Conservation (phyloP, 2,797 vertebrate species). For the Hipposideros larvatus region DNA sequence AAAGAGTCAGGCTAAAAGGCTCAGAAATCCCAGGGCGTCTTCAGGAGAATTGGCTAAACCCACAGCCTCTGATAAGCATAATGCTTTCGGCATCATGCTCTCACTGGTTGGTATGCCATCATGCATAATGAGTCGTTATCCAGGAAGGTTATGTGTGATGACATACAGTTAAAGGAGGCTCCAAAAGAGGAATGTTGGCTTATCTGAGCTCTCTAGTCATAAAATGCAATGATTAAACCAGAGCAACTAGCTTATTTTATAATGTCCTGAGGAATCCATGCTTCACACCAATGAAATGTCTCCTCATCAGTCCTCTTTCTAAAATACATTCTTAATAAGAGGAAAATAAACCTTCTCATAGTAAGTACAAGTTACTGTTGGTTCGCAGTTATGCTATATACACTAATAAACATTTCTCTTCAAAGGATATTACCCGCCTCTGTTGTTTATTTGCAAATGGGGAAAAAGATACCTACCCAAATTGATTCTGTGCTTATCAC, state of each 20-base stretch:
- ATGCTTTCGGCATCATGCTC: constrained; percentile 75
- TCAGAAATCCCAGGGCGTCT: constrained; percentile 77
- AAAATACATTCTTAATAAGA: not conserved
- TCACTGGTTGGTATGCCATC: constrained; percentile 80
- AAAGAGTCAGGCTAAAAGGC: constrained; percentile 77
- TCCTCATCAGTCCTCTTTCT: not conserved
- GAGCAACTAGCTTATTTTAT: constrained; percentile 51
- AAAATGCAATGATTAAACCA: constrained; percentile 70
- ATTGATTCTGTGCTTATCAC: not conserved
- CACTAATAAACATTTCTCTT: not conserved
- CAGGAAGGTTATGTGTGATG: constrained; percentile 74
- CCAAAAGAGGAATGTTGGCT: constrained; percentile 69
- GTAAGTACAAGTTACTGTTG: not conserved
- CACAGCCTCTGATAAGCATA: constrained; percentile 75
- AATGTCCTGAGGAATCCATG: not conserved
- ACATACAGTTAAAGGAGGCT: constrained; percentile 83
- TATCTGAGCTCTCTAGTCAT: constrained; percentile 75
- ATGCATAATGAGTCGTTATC: constrained; percentile 74
- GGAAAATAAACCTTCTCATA: not conserved
- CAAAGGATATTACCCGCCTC: not conserved
- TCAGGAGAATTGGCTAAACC: constrained; percentile 75
- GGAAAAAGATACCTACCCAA: not conserved
- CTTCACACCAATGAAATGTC: not conserved
- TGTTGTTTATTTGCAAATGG: not conserved
- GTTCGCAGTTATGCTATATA: not conserved